phyloP scores from a whole-genome alignment of 2,888 invertebrate species.

The Chrysomela aeneicollis region DNA sequence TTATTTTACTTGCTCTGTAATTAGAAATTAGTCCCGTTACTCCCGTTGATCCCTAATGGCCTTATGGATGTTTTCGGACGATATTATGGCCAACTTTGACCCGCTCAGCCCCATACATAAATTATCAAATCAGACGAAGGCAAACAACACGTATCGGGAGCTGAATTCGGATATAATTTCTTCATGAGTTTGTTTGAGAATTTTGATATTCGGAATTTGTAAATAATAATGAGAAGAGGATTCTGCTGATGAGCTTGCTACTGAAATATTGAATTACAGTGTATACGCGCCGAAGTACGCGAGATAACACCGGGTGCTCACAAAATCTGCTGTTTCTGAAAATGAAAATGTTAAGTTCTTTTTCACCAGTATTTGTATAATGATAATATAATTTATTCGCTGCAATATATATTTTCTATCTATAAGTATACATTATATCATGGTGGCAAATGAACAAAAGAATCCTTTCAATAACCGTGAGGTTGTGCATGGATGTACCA shows the following conservation, averaged over 20 bases:
- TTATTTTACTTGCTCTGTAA: slow-evolving; percentile 56
- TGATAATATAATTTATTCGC: no score
- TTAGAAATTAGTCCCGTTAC: slow-evolving; percentile 55
- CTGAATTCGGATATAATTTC: slow-evolving; percentile 38
- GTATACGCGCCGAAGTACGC: no score
- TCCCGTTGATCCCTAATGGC: slow-evolving; percentile 54
- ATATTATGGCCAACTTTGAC: slow-evolving; percentile 50
- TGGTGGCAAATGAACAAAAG: no score
- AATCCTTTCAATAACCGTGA: no score
- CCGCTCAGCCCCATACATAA: slow-evolving; percentile 51
- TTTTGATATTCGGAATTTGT: slow-evolving; percentile 28
- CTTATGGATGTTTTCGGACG: slow-evolving; percentile 52
- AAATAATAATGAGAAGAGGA: slow-evolving; percentile 32
- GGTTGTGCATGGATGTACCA: no score
- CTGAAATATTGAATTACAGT: slow-evolving; percentile 16
- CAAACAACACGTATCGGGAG: slow-evolving; percentile 28
- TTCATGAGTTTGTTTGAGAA: slow-evolving; percentile 40
- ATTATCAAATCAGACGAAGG: slow-evolving; percentile 44
- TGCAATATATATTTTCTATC: no score
- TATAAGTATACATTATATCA: no score
- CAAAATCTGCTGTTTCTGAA: no score
- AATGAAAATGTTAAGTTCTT: no score
- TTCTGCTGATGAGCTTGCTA: slow-evolving; percentile 20
- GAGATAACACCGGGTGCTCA: background rate
- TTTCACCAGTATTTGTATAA: no score